phyloP scores from a whole-genome alignment of 2,113 vertebrate species.

The Rafetus swinhoei region DNA sequence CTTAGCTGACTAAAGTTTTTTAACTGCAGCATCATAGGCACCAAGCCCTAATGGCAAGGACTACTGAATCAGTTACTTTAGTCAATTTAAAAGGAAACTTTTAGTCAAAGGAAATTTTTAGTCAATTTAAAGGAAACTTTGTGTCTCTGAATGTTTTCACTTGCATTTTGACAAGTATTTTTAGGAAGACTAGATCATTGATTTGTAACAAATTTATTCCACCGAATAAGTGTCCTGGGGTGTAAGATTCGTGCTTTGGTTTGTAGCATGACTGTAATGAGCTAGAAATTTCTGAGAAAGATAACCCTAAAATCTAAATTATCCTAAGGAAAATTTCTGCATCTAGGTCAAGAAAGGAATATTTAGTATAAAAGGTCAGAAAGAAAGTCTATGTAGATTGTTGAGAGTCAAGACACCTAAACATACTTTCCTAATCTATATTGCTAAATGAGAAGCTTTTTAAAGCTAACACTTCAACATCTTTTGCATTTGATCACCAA shows the following conservation, averaged over 20 bases:
- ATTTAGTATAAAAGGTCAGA: too few species aligned
- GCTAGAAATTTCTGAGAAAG: background rate
- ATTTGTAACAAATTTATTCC: background rate
- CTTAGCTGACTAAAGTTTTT: background rate
- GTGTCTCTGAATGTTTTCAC: background rate
- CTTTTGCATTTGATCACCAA: background rate
- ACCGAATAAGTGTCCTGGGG: background rate
- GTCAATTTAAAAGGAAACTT: background rate
- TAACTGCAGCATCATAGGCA: background rate
- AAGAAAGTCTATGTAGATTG: too few species aligned
- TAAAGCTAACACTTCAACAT: background rate
- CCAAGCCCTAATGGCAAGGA: accelerated
- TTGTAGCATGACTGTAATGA: background rate
- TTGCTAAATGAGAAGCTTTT: background rate
- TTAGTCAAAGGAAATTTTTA: background rate
- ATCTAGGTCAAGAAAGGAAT: background rate
- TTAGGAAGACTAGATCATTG: background rate
- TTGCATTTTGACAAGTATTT: background rate
- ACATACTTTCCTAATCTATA: background rate
- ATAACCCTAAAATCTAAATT: background rate
- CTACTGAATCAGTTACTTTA: background rate
- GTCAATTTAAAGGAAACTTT: background rate
- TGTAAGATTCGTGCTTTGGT: background rate
- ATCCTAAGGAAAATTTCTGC: background rate
- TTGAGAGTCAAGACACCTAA: background rate